Percentiles rank a stretch among this genome's conserved stretches.
Evolutionary conservation across 2,888 invertebrate genomes (phyloP).

Genomic region (Cenopis cana): DNA sequence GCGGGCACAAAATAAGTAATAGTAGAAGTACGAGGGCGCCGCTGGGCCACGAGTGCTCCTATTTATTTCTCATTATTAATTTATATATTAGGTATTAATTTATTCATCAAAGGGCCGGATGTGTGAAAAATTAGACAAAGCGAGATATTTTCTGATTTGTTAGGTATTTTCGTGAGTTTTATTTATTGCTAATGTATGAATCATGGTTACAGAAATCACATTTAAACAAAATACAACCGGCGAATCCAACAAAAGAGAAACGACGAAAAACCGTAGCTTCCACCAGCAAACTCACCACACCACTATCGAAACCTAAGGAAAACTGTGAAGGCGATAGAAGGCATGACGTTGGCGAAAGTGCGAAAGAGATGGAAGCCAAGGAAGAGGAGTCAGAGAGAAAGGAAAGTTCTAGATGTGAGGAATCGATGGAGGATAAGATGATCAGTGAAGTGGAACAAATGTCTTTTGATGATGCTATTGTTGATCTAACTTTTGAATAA

Average conservation of each 20-base stretch:
- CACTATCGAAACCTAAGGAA: constrained; percentile 30
- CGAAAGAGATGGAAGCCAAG: background rate
- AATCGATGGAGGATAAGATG: constrained; percentile 20
- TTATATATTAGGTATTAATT: no score
- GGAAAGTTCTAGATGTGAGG: constrained; percentile 28
- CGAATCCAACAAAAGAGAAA: constrained; percentile 56
- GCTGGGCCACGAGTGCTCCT: no score
- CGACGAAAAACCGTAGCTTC: constrained; percentile 57
- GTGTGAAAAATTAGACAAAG: no score
- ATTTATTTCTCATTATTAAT: no score
- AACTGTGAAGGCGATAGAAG: constrained; percentile 21
- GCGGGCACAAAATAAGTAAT: no score
- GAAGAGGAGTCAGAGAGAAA: background rate
- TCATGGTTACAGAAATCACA: constrained; percentile 49
- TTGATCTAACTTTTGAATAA: constrained; percentile 69
- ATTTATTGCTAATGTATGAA: background rate
- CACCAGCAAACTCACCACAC: constrained; percentile 47
- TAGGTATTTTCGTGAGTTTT: no score
- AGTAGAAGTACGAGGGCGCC: no score
- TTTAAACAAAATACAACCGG: constrained; percentile 42
- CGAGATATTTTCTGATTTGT: no score
- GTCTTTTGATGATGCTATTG: constrained; percentile 58
- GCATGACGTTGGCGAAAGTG: constrained; percentile 20
- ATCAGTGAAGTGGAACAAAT: constrained; percentile 47
- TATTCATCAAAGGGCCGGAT: no score